Evolutionary conservation across 2,797 vertebrate species (phyloP).

Genomic region (Notolabrus celidotus): DNA sequence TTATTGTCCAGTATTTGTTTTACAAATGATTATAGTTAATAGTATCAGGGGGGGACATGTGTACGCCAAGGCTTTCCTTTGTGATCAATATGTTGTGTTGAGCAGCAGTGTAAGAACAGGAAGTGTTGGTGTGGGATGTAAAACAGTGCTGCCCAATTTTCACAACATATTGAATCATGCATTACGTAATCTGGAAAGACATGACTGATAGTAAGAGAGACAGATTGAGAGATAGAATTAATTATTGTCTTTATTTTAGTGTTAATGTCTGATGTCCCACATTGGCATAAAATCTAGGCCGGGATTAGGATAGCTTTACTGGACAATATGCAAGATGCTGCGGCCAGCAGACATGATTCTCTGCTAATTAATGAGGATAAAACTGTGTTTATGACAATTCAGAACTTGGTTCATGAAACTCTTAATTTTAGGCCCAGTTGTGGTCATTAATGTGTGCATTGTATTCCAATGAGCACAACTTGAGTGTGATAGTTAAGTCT

Average conservation of each 20-base stretch:
- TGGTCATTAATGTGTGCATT: neutral
- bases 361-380: constrained; percentile 35
- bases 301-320: constrained; percentile 62
- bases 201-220: constrained; percentile 22
- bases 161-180: constrained; percentile 35
- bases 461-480: neutral
- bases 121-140: constrained; percentile 18
- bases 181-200: constrained; percentile 26
- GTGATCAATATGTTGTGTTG: constrained; percentile 45
- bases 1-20: constrained; percentile 54
- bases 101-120: constrained; percentile 14
- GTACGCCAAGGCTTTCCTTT: constrained; percentile 37
- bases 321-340: constrained; percentile 48
- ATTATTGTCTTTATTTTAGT: constrained; percentile 41
- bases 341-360: constrained; percentile 41
- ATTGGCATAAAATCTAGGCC: constrained; percentile 37
- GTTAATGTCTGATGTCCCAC: constrained; percentile 33
- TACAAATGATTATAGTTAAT: constrained; percentile 36
- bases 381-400: constrained; percentile 32
- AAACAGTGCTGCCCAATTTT: constrained; percentile 41
- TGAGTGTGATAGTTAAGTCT: neutral
- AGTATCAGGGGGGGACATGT: constrained; percentile 45
- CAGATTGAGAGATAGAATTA: constrained; percentile 43
- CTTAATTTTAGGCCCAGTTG: constrained; percentile 8
- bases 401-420: constrained; percentile 26